Evolutionary conservation across 2,113 vertebrate species (phyloP).

Genomic region (Piprites chloris): DNA sequence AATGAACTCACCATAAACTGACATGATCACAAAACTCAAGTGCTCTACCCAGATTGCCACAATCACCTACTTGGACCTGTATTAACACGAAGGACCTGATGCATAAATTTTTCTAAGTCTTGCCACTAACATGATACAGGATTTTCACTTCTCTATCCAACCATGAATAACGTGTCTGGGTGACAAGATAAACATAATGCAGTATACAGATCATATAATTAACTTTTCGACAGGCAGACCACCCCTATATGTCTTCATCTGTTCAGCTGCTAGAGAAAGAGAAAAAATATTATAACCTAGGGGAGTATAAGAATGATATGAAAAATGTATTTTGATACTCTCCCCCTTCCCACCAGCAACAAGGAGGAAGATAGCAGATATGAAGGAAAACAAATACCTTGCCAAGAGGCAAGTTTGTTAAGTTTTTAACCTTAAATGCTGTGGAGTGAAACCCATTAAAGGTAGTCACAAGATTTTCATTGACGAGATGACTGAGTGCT

Average conservation of each 20-base stretch:
- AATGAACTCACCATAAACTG: neutral
- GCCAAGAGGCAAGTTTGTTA: neutral
- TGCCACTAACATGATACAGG: neutral
- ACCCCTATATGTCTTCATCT: neutral
- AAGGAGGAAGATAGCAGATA: neutral
- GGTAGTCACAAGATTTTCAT: neutral
- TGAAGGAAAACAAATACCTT: neutral
- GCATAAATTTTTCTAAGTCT: neutral
- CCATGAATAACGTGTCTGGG: neutral
- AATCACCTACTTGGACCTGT: neutral
- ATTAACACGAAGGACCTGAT: neutral
- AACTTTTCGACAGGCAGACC: neutral
- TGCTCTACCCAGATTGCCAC: neutral
- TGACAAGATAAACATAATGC: neutral
- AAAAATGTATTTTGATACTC: neutral
- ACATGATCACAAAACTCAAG: neutral
- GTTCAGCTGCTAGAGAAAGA: neutral
- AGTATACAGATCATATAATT: neutral
- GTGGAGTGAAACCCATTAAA: neutral
- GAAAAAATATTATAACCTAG: neutral
- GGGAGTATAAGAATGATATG: neutral
- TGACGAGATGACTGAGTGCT: slow-evolving; percentile 3
- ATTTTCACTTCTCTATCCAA: neutral
- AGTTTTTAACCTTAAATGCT: neutral
- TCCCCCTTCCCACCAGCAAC: neutral